These are phyloP conservation scores for Cyrtorhinus lividipennis DNA, from an alignment of 1,140 invertebrate species.

Conservation along the genomic window DNA sequence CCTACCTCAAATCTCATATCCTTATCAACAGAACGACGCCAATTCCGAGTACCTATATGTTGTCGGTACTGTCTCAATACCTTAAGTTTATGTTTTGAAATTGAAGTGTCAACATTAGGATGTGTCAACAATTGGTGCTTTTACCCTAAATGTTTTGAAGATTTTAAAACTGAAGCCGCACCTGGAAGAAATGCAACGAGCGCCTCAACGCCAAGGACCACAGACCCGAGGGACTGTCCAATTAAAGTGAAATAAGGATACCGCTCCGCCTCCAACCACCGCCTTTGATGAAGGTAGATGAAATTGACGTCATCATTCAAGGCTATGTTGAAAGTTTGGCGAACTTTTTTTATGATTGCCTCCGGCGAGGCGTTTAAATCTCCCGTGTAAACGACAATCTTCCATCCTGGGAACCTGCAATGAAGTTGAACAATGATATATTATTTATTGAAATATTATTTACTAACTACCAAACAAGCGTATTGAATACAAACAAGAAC, in stretches of 20 bases:
- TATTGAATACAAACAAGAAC: no score
- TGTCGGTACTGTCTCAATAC: no score
- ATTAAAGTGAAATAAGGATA: conserved; percentile 90
- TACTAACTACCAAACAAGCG: no score
- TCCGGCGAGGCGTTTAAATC: conserved; percentile 60
- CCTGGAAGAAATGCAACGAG: conserved; percentile 60
- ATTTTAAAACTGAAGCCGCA: no score
- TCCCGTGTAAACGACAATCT: conserved; percentile 76
- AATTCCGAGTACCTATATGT: no score
- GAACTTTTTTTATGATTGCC: conserved; percentile 59
- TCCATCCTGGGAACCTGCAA: conserved; percentile 50
- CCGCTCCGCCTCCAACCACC: conserved; percentile 62
- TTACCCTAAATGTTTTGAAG: no score
- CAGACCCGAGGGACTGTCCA: conserved; percentile 66
- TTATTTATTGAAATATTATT: no score
- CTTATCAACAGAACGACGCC: no score
- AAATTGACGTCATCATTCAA: conserved; percentile 54
- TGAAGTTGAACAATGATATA: conserved; percentile 13
- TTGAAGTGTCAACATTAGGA: no score
- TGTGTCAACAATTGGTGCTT: no score
- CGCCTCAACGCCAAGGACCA: conserved; percentile 78
- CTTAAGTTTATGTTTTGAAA: no score
- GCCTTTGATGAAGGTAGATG: conserved; percentile 55
- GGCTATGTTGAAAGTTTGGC: conserved; percentile 65
- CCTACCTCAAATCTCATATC: no score